These are phyloP conservation scores for Lemur catta DNA, from an alignment of 2,797 vertebrate species.

Conservation along the genomic window DNA sequence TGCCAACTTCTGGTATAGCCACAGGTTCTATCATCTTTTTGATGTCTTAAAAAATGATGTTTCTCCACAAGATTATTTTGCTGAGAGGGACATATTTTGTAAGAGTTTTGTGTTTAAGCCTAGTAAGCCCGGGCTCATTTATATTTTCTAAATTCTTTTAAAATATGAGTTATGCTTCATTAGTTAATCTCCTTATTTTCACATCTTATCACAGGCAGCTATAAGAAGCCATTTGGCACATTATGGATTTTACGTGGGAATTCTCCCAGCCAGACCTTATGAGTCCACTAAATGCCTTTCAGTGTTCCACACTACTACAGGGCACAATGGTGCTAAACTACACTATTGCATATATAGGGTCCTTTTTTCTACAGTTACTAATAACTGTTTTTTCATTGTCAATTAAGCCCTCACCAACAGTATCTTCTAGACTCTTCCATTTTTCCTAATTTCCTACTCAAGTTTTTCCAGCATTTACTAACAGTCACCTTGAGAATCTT, in stretches of 20 bases:
- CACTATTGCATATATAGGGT: neutral
- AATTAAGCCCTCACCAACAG: neutral
- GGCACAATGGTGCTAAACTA: neutral
- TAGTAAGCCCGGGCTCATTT: neutral
- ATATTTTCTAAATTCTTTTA: neutral
- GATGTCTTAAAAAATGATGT: neutral
- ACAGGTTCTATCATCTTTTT: neutral
- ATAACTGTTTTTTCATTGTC: neutral
- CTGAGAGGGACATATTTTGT: neutral
- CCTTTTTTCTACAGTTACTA: neutral
- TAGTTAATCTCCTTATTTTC: neutral
- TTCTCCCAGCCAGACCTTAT: neutral
- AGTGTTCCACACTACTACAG: neutral
- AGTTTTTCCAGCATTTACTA: neutral
- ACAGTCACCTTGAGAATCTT: neutral
- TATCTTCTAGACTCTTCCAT: neutral
- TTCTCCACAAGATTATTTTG: neutral
- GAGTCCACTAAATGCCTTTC: neutral
- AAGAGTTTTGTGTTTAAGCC: neutral
- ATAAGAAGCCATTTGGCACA: neutral
- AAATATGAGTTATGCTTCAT: neutral
- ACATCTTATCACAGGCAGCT: neutral
- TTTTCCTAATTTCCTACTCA: neutral
- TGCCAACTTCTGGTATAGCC: neutral
- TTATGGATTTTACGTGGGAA: neutral